Evolutionary conservation across 2,113 vertebrate genomes (phyloP), one percentile per base, ranked within the genome.

Genomic region (Corynorhinus townsendii): DNA sequence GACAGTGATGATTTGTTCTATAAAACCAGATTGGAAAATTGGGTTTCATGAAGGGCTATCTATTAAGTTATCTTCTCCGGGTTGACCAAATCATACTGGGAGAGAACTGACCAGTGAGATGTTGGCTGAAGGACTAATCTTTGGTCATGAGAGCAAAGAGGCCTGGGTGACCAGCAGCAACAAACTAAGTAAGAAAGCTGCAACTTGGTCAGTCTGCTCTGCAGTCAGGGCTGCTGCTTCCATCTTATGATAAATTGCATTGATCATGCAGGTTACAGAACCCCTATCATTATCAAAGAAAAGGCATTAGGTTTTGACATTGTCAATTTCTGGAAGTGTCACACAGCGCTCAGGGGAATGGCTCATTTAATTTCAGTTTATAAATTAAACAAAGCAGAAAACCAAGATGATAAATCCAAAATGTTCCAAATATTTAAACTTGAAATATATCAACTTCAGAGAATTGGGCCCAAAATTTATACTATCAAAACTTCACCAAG

Each of bases 281-380:
- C 92, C 84, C 84, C 96, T 96, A 96, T 97, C 97, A 97, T 93
- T 95, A 97, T 96, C 96, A 96, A 95, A 98, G 88, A 91, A 95
- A 98, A 97, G 96, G 97, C 93, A 97, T 97, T 97, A 96, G 22
- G 79, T 90, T 97, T 98, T 97, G 97, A 97, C 97, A 96, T 79
- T 96, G 96, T 96, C 96, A 96, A 5, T 96, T 97, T 98, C 87
- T 96, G 93, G 68, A 96, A 96, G 95, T 96, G 91, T 95, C 91
- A 95, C 84, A 96, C 79, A 95, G 71, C 5, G 28, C 91, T 90
- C 68, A 33, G 72, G 38, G 91, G 77, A 96, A 97, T 17, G 62
- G 92, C 94, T 98, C 95, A 93, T 98, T 98, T 97, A 97, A 93
- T 97, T 93, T 95, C 85, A 93, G 49, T 96, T 96, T 97, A 84